Percentiles rank a stretch among this genome's conserved stretches.
Conservation (phyloP, 2,113 vertebrate genomes). For the Marcusenius ussheri region DNA sequence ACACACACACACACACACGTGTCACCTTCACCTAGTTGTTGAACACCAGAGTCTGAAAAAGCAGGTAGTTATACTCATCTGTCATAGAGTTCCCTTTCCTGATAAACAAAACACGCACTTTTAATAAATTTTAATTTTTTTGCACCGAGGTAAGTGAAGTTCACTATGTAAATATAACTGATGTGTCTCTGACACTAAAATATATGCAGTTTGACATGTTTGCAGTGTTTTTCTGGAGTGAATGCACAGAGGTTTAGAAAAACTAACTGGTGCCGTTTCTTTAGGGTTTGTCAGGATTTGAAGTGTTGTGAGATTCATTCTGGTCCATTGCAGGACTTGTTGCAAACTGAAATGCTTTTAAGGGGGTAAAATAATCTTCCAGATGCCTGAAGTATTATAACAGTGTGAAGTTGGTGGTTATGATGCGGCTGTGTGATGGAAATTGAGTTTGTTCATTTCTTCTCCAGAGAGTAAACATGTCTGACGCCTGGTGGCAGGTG, state of each 20-base stretch:
- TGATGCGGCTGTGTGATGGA: neutral
- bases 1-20: constrained; percentile 13
- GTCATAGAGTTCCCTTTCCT: neutral
- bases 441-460: neutral
- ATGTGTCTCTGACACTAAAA: neutral
- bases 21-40: neutral
- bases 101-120: neutral
- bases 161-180: neutral
- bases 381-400: neutral
- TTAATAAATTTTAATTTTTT: neutral
- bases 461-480: neutral
- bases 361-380: neutral
- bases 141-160: neutral
- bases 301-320: neutral
- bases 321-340: neutral
- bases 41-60: neutral
- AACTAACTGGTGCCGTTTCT: neutral
- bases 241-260: neutral
- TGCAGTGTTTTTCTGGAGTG: neutral
- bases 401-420: neutral
- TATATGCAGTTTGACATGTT: neutral
- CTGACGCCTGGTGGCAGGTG: neutral
- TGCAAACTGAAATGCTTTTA: neutral
- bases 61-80: neutral
- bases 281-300: neutral